A percentile compares a stretch with the other conserved stretches of the same genome.
Evolutionary conservation across 2,888 invertebrate genomes (phyloP).

Genomic region (Idaea biselata): DNA sequence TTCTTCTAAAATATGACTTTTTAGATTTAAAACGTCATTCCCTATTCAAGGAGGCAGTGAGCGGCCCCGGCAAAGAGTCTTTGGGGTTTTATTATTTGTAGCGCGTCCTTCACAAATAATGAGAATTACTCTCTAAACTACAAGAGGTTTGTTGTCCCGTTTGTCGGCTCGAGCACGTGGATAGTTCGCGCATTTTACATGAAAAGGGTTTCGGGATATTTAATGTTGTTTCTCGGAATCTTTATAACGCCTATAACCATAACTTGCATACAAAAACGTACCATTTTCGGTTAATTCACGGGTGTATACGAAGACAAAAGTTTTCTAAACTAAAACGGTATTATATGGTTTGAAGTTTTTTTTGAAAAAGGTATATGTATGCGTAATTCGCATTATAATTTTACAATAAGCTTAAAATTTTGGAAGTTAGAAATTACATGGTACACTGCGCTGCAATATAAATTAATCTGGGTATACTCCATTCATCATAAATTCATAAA

Average conservation of each 20-base stretch:
- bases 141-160: conserved; percentile 31
- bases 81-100: conserved; percentile 65
- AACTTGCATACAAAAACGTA: conserved; percentile 37
- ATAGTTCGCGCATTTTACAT: conserved; percentile 48
- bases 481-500: conserved; percentile 26
- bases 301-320: conserved; percentile 36
- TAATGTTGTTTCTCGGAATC: conserved; percentile 49
- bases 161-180: conserved; percentile 69
- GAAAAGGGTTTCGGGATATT: conserved; percentile 55
- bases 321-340: conserved; percentile 35
- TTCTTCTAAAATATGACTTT: conserved; percentile 64
- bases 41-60: conserved; percentile 43
- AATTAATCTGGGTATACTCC: conserved; percentile 46
- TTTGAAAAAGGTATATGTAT: conserved; percentile 31
- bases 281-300: conserved; percentile 40
- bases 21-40: conserved; percentile 55
- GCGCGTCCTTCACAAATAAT: conserved; percentile 57
- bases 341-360: conserved; percentile 25
- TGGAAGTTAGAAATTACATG: conserved; percentile 40
- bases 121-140: conserved; percentile 44
- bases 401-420: conserved; percentile 26
- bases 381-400: conserved; percentile 31
- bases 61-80: conserved; percentile 47
- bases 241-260: conserved; percentile 30
- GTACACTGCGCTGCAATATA: conserved; percentile 48